Evolutionary conservation across 2,888 invertebrate genomes (phyloP).

Genomic region (Lampropteryx suffumata): DNA sequence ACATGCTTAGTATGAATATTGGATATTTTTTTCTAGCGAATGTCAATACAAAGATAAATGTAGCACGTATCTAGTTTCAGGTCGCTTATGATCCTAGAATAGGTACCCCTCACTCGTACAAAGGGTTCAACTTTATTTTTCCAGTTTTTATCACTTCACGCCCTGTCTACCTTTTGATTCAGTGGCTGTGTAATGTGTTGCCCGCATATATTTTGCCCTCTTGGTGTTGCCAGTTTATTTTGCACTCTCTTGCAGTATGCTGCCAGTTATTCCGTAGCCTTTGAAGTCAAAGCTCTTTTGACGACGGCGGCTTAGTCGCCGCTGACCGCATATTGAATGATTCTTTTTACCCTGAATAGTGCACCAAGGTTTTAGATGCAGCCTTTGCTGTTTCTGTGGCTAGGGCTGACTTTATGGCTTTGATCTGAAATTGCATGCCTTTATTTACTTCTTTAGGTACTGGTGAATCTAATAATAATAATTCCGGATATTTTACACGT

Average conservation of each 20-base stretch:
- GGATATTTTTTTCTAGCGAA: neutral
- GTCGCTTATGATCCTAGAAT: constrained; percentile 65
- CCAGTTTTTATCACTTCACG: constrained; percentile 80
- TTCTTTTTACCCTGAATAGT: constrained; percentile 67
- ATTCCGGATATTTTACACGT: no score
- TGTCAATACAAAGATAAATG: neutral
- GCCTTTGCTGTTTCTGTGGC: constrained; percentile 27
- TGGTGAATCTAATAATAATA: no score
- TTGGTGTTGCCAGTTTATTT: constrained; percentile 69
- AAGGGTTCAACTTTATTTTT: constrained; percentile 65
- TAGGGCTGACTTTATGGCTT: constrained; percentile 7
- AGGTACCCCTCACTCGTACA: constrained; percentile 54
- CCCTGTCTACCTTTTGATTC: constrained; percentile 78
- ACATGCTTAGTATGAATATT: no score
- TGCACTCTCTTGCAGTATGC: constrained; percentile 32
- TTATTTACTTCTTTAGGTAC: neutral
- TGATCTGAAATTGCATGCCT: neutral
- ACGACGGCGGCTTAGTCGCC: constrained; percentile 59
- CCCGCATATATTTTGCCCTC: constrained; percentile 80
- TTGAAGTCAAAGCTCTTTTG: constrained; percentile 81
- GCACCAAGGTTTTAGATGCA: constrained; percentile 45
- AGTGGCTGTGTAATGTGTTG: constrained; percentile 79
- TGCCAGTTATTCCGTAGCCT: constrained; percentile 71
- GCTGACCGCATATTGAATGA: constrained; percentile 75
- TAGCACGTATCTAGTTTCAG: constrained; percentile 6